phyloP scores from a whole-genome alignment of 2,797 vertebrate genomes.

The Platalea minor region DNA sequence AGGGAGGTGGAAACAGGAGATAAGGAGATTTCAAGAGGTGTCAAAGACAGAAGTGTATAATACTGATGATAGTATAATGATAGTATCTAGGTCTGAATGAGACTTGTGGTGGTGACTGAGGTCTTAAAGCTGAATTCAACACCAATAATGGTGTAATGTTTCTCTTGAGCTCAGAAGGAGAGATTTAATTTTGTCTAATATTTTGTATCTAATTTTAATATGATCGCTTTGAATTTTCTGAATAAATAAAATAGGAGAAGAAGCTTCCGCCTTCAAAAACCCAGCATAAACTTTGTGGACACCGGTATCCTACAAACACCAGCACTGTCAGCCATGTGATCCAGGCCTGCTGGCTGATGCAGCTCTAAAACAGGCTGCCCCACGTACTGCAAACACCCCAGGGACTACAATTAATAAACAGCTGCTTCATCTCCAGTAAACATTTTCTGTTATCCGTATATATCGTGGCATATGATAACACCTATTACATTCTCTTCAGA shows the following conservation, averaged over 20 bases:
- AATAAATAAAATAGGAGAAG: background rate
- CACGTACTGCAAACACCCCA: background rate
- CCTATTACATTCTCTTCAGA: background rate
- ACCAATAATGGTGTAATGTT: background rate
- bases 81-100: background rate
- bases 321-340: background rate
- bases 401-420: background rate
- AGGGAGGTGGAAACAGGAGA: background rate
- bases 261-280: background rate
- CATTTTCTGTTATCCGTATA: rapidly evolving
- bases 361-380: background rate
- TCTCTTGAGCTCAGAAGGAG: background rate
- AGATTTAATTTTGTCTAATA: background rate
- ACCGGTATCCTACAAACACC: background rate
- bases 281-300: background rate
- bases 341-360: background rate
- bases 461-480: background rate
- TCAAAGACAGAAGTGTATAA: background rate
- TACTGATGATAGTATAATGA: background rate
- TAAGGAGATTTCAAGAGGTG: background rate
- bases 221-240: background rate
- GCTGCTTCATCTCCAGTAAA: background rate
- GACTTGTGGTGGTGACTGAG: background rate
- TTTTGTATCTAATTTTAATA: background rate
- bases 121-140: background rate